Conservation (phyloP, 2,888 invertebrate species). For the Chymomyza fuscimana region DNA sequence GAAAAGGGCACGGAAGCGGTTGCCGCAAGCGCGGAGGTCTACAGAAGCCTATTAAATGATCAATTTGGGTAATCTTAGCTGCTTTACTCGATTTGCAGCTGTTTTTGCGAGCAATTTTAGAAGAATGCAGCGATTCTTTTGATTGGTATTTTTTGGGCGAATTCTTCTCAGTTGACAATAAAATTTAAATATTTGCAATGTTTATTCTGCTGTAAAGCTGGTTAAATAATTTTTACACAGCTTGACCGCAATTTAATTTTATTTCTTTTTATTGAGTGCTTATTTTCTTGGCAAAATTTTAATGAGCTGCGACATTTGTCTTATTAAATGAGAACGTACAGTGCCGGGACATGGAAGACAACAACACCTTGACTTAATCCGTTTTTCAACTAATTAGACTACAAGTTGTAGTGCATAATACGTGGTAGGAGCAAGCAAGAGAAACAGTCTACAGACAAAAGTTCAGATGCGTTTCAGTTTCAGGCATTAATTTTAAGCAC, state of each 20-base stretch:
- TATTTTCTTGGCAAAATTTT: constrained; percentile 34
- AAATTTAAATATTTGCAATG: constrained; percentile 32
- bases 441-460: constrained; percentile 1
- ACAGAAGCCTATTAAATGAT: constrained; percentile 46
- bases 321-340: constrained; percentile 24
- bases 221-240: constrained; percentile 54
- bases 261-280: constrained; percentile 9
- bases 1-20: constrained; percentile 36
- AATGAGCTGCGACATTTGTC: constrained; percentile 56
- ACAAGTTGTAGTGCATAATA: constrained; percentile 40
- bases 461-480: constrained; percentile 57
- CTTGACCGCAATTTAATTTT: constrained; percentile 20
- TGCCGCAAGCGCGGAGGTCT: constrained; percentile 33
- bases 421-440: background rate
- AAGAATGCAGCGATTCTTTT: constrained; percentile 1
- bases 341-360: background rate
- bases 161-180: constrained; percentile 4
- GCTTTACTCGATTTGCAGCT: background rate
- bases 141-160: background rate
- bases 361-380: constrained; percentile 45
- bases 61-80: constrained; percentile 15
- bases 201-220: constrained; percentile 41
- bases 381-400: constrained; percentile 65
- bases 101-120: constrained; percentile 45
- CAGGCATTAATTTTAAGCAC: constrained; percentile 64